Percentiles rank a stretch among this genome's conserved stretches.
Evolutionary conservation across 2,797 vertebrate species (phyloP).

Genomic region (Pseudochirops cupreus): DNA sequence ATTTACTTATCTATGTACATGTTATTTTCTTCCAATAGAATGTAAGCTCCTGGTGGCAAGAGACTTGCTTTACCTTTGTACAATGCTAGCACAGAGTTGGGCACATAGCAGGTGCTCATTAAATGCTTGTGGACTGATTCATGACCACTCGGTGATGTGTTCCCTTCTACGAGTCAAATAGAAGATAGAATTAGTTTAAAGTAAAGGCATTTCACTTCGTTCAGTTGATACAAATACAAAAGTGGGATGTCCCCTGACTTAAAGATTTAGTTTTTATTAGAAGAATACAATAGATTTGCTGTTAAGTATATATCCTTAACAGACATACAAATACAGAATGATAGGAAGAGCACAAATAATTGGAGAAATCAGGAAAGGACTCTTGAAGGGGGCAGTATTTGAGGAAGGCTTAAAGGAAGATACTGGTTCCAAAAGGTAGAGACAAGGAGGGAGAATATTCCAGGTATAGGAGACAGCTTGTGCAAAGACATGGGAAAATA

Average conservation of each 20-base stretch:
- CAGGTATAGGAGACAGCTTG: not conserved
- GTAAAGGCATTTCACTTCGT: not conserved
- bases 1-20: not conserved
- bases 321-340: not conserved
- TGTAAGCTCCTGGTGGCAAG: not conserved
- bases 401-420: not conserved
- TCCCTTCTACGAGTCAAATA: not conserved
- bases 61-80: not conserved
- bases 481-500: slow-evolving; percentile 7
- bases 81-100: not conserved
- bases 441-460: not conserved
- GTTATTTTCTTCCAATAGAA: not conserved
- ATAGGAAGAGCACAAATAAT: not conserved
- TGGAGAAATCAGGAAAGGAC: not conserved
- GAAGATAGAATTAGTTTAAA: not conserved
- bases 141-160: not conserved
- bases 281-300: not conserved
- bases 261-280: not conserved
- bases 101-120: no score
- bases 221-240: not conserved
- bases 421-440: not conserved
- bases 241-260: not conserved
- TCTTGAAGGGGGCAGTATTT: slow-evolving; percentile 34
- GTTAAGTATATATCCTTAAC: not conserved
- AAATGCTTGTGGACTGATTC: not conserved